phyloP scores from a whole-genome alignment of 2,888 invertebrate species.

The Philereme vetulata region DNA sequence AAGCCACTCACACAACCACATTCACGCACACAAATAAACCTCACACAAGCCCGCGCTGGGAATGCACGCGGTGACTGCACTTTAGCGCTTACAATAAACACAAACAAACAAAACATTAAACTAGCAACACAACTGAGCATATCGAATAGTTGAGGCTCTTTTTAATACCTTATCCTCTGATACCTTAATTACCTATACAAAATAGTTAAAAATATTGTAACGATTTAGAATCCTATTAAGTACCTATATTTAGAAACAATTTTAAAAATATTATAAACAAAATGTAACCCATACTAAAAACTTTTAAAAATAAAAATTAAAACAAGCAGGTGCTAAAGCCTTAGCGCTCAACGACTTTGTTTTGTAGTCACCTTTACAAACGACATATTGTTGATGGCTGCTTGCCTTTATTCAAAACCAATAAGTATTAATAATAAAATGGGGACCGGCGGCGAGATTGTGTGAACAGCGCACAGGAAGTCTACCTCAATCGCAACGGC shows the following conservation, averaged over 20 bases:
- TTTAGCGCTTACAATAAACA: slow-evolving; percentile 81
- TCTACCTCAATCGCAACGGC: slow-evolving; percentile 66
- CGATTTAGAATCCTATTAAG: background rate
- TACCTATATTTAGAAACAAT: background rate
- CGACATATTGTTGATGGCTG: slow-evolving; percentile 80
- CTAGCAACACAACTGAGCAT: slow-evolving; percentile 64
- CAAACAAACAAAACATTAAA: slow-evolving; percentile 82
- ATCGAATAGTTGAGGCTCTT: slow-evolving; percentile 59
- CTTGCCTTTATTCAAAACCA: slow-evolving; percentile 76
- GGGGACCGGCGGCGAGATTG: slow-evolving; percentile 67
- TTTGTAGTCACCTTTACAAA: slow-evolving; percentile 80
- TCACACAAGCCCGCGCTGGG: slow-evolving; percentile 68
- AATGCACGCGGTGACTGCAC: slow-evolving; percentile 84
- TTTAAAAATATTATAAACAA: background rate
- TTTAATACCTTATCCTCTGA: slow-evolving; percentile 21
- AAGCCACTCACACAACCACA: slow-evolving; percentile 63
- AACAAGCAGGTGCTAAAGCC: slow-evolving; percentile 72
- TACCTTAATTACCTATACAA: too few relatives aligned
- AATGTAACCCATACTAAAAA: slow-evolving; percentile 20
- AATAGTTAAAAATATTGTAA: background rate
- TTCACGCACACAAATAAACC: slow-evolving; percentile 56
- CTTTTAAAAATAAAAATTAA: slow-evolving; percentile 47
- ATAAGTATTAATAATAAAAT: slow-evolving; percentile 79
- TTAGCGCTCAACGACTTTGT: slow-evolving; percentile 76
- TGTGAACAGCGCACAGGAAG: slow-evolving; percentile 77